These are phyloP conservation scores for Chorisops tibialis DNA, from an alignment of 2,888 invertebrate species.

Conservation along the genomic window DNA sequence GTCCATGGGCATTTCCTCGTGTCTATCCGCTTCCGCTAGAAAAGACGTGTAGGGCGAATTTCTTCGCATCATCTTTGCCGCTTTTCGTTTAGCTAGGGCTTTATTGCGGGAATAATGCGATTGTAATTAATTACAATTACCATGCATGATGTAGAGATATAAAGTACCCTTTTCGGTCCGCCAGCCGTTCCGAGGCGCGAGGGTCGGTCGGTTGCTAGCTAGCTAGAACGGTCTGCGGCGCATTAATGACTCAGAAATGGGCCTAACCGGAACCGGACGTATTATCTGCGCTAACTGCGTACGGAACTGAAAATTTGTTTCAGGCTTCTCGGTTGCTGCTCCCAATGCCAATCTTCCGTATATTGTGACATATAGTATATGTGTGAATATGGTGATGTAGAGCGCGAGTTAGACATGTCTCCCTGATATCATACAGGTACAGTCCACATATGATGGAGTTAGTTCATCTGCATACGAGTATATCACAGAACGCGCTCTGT, in stretches of 20 bases:
- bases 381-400: no score
- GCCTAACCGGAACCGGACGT: conserved; percentile 55
- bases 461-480: conserved; percentile 19
- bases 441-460: conserved; percentile 8
- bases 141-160: conserved; percentile 19
- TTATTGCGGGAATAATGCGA: conserved; percentile 10
- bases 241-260: conserved; percentile 40
- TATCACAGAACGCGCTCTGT: conserved; percentile 22
- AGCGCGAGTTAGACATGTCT: conserved; percentile 21
- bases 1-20: neutral
- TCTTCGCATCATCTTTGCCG: neutral
- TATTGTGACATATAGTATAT: neutral
- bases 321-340: conserved; percentile 26
- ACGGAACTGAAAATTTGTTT: conserved; percentile 28
- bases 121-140: conserved; percentile 27
- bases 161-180: neutral
- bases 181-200: neutral
- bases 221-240: neutral
- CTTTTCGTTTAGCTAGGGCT: neutral
- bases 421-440: neutral
- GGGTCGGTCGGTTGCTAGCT: neutral
- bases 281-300: conserved; percentile 53
- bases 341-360: neutral
- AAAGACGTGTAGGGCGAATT: neutral
- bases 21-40: neutral